Base-by-base conservation (phyloP, 2,113 vertebrate species). In the Parus major region DNA sequence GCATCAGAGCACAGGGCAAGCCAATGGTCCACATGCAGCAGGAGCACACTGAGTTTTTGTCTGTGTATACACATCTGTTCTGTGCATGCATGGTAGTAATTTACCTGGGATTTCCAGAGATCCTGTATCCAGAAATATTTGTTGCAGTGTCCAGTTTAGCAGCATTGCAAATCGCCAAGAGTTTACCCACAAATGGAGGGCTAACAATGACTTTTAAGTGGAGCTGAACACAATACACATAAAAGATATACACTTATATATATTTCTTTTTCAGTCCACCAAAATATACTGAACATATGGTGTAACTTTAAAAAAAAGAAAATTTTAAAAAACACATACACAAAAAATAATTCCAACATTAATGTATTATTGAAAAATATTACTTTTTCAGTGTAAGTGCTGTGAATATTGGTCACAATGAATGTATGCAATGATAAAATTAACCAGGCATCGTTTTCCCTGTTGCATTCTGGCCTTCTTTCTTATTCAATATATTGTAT, bases 1-100 rank as follows among this genome's bases (percentile, higher is more conserved):
- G 65, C 29, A 15, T 9, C 4, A 1, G 3, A 7, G 31, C 14
- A 46, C 11, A 5, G 35, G 18, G 55, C 24, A 85, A 66, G 50
- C 6, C 11, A 27, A 9, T 2, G 3, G 21, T 12, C 29, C 22
- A 16, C 1, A 0, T 8, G 9, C 22, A 49, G 3, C 17, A 53
- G 15, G 70, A 60, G 9, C 5, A 18, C 1, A 22, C 4, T 5
- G 23, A 10, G 4, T 2, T 63, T 75, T 75, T 75, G 36, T 31
- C 6, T 11, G 13, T 56, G 24, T 7, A 4, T 10, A 9, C 10
- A 42, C 4, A 52, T 21, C 7, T 15, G 5, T 21, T 29, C 11
- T 46, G n/a, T 41, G 28, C 42, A 6, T 2, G 4, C 15, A 28
- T 2, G 25, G 5, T 15, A 20, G 63, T 8, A 7, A 56, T 71